phyloP scores from a whole-genome alignment of 2,113 vertebrate species.

The Hucho hucho region DNA sequence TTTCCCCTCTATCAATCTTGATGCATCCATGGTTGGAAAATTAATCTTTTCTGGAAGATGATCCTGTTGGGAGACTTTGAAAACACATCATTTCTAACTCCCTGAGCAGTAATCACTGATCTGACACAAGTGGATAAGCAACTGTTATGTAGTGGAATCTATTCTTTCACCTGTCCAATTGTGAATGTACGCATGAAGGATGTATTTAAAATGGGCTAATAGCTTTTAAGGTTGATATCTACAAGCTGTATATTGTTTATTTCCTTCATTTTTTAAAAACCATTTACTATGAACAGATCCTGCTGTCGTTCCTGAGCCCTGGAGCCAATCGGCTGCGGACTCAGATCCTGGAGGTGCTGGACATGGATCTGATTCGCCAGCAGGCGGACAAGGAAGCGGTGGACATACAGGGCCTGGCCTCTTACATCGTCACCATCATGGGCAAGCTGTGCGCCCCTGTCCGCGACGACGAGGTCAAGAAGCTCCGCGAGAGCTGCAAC shows the following conservation, averaged over 20 bases:
- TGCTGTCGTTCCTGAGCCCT: slow-evolving; percentile 89
- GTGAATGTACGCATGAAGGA: no score
- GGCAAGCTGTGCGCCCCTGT: slow-evolving; percentile 88
- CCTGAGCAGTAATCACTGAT: no score
- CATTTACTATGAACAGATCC: slow-evolving; percentile 67
- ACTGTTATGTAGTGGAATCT: no score
- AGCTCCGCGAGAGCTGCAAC: slow-evolving; percentile 76
- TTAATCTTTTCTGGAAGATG: neutral
- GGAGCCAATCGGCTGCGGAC: slow-evolving; percentile 87
- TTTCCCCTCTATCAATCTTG: neutral
- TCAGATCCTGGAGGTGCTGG: slow-evolving; percentile 91
- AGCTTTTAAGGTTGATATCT: no score
- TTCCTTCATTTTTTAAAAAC: no score
- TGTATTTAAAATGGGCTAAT: no score
- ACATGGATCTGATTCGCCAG: slow-evolving; percentile 88
- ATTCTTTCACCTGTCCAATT: no score
- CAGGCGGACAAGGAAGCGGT: slow-evolving; percentile 86
- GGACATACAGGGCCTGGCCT: slow-evolving; percentile 86
- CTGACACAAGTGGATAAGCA: no score
- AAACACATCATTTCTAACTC: no score
- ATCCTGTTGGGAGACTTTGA: neutral
- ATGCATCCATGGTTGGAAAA: neutral
- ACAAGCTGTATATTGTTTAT: no score
- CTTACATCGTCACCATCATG: slow-evolving; percentile 88
- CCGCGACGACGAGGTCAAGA: slow-evolving; percentile 85